Evolutionary conservation across 2,888 invertebrate genomes (phyloP), one percentile per base, ranked within the genome.

Genomic region (Epicampocera succincta): DNA sequence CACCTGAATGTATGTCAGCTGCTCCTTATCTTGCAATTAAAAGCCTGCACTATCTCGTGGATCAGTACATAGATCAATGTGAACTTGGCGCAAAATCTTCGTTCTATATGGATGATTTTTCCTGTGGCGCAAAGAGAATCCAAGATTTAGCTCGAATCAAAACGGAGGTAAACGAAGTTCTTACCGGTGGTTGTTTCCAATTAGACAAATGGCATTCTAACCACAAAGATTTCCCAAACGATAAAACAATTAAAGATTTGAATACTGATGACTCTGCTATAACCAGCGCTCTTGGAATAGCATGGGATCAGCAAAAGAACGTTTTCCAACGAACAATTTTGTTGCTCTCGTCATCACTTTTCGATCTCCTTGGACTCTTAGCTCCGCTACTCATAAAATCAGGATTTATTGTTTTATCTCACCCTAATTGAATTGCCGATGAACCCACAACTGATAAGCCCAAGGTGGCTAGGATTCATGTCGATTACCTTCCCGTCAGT

Each of bases 101-200:
- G 1, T 61, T 61, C 25, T 80, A 84, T 29, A 78, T 81, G 0
- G 84, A 83, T 29, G 84, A 84, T 25, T 48, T 84, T 48, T n/a
- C 82, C 3, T 46, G 80, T 61, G 83, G 83, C 12, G 83, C 84
- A 19, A 56, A 83, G 29, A 52, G 60, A n/a, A 42, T 83, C 3
- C 52, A 58, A n/a, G 56, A 65, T 1, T 19, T 82, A 11, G 33
- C 42, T 13, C 44, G 29, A 44, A 60, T 76, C 5, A 71, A 73
- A 19, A 3, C 50, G 0, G 69, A 65, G 15, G 52, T 74, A 3
- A 60, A 5, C 25, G n/a, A 21, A 15, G 19, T 56, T 33, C 54
- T 54, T 1, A 9, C 2, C 9, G 15, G 17, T n/a, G 54, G 54
- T 25, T 54, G 54, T 13, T 46, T 46, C 1, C 21, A 52, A 25